Base-by-base conservation (phyloP, 1,140 invertebrate species). In the Heliconius melpomene region DNA sequence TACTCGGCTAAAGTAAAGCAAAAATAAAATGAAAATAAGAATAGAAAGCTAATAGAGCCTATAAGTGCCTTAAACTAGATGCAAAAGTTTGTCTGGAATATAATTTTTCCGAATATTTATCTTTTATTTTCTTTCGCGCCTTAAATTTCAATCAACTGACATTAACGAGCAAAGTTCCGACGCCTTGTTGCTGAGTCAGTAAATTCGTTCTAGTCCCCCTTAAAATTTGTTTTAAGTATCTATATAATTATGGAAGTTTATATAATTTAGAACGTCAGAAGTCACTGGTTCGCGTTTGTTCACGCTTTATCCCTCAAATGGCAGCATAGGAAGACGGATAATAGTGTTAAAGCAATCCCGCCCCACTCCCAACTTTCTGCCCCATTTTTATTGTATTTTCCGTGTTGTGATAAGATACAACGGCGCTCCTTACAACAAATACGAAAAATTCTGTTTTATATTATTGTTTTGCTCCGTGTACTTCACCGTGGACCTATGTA, bases 111-210 rank as follows among this genome's bases (percentile, higher is more conserved):
- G 3, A 26, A 29, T 26, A 29, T 66, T 66, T 29, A 29, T 66
- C 23, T 26, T 29, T 66, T 66, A 66, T 66, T 66, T 66, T 66
- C 60, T 3, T 66, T 66, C 60, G 23, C 60, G 26, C 60, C 60
- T 66, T 66, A 66, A 66, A 66, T 66, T 66, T 66, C 60, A 66
- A 66, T 66, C 23, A 66, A 66, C 60, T 66, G 60, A 66, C 60
- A 66, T 66, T 66, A 66, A 66, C 60, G 60, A 66, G 60, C 60
- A 26, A 66, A 66, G 60, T 66, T 66, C n/a, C 13, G 9, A 29
- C 60, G 60, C 26, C 60, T 29, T 66, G 60, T 66, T 66, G 26
- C 26, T 29, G 60, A 66, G 60, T 66, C 26, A 7, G 60, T 11
- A 66, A 66, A 66, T 66, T 66, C 26, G 9, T 26, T 16, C 60